Evolutionary conservation across 2,113 vertebrate genomes (phyloP).

Genomic region (Pterocles orientalis): DNA sequence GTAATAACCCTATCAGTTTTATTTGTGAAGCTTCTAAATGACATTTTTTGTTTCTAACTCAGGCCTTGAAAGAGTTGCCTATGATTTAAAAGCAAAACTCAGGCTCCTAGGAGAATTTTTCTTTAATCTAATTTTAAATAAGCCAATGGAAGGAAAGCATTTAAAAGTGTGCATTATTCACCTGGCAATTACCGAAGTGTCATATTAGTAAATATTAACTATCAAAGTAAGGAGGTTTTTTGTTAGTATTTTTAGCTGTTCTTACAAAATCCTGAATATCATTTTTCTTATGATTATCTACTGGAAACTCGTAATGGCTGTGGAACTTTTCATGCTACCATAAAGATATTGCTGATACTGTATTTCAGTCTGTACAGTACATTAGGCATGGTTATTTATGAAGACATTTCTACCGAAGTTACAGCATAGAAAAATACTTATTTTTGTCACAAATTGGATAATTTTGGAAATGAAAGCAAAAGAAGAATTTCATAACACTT

Average conservation of each 20-base stretch:
- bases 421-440: neutral
- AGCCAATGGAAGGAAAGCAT: neutral
- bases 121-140: constrained; percentile 19
- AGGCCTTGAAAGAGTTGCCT: neutral
- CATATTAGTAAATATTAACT: constrained; percentile 30
- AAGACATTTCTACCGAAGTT: neutral
- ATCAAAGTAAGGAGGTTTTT: neutral
- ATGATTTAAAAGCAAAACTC: constrained; percentile 21
- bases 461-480: neutral
- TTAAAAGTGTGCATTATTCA: constrained; percentile 22
- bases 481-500: neutral
- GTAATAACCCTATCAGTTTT: neutral
- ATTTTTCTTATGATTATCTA: neutral
- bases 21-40: neutral
- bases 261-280: neutral
- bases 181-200: neutral
- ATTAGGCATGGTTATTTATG: constrained; percentile 5
- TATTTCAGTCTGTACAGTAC: neutral
- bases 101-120: neutral
- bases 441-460: neutral
- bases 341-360: neutral
- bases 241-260: neutral
- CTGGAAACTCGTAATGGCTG: neutral
- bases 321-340: neutral
- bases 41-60: neutral